Evolutionary conservation across 2,888 invertebrate genomes (phyloP), one percentile per base, ranked within the genome.

Genomic region (Drosophila nigritarsus): DNA sequence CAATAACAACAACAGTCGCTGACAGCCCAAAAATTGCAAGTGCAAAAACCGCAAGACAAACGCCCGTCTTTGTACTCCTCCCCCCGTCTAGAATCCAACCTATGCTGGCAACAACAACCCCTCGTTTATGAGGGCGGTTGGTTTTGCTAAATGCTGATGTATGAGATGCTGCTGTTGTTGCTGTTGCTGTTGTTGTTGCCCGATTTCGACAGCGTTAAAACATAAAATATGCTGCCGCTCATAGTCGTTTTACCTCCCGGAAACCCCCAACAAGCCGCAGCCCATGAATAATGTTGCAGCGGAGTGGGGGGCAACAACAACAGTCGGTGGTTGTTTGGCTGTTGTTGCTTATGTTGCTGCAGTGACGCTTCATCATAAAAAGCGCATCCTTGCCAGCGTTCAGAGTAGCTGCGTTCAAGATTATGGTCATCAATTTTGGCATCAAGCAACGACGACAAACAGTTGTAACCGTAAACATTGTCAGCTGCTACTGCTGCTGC

Each of bases 371-470:
- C 85, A 89, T 86, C 85, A 86, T 86, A 86, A 86, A 85, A 86
- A 86, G 85, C 85, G 86, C 90, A 87, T 90, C 90, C 86, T 89
- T 87, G 65, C 60, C 74, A 60, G 79, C 65, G 68, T 56, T 55
- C 75, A 65, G 60, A 67, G 69, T 38, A 64, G 72, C 78, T 82
- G 86, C 75, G 84, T 72, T 81, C 75, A 90, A 91, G 90, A 90
- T 91, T 91, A 91, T 90, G 88, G 90, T 82, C 91, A 91, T 91
- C 91, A 91, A 91, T 91, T 91, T 90, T 82, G 88, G 91, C 86
- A 91, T 91, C 90, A 88, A 81, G 78, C 81, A 70, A 73, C 84
- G 78, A 75, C 86, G 71, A 70, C 78, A 83, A 87, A 83, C 89
- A 86, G 88, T 84, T 84, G 80, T 84, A 85, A 82, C 83, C 83